Percentiles rank a stretch among this genome's conserved stretches.
Conservation (phyloP, 2,113 vertebrate genomes). For the Saimiri boliviensis region DNA sequence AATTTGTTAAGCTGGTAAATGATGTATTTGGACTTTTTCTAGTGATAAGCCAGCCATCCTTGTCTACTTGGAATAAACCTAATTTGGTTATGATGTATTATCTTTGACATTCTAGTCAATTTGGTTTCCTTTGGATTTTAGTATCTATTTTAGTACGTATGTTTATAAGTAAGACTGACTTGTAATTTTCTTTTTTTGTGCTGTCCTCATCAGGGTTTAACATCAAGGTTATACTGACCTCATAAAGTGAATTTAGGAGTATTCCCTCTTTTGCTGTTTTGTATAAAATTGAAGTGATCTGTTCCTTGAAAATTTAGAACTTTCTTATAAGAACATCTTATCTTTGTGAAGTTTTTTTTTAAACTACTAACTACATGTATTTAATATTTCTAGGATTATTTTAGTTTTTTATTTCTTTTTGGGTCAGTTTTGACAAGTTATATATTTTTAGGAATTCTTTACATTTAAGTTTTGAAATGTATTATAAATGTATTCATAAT, state of each 20-base stretch:
- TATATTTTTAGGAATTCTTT: neutral
- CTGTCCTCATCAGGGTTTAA: neutral
- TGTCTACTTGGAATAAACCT: neutral
- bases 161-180: neutral
- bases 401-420: constrained; percentile 37
- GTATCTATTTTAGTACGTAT: neutral
- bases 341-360: neutral
- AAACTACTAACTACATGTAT: neutral
- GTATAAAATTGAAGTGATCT: neutral
- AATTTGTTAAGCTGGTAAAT: neutral
- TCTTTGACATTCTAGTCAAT: neutral
- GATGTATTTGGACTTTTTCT: neutral
- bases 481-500: neutral
- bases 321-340: neutral
- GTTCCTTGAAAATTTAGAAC: neutral
- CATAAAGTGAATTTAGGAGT: neutral
- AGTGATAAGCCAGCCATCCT: neutral
- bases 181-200: neutral
- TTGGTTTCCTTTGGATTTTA: constrained; percentile 24
- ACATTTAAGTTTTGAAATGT: neutral
- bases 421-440: constrained; percentile 16
- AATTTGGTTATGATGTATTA: neutral
- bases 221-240: constrained; percentile 7
- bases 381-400: constrained; percentile 14
- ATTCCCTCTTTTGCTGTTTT: neutral